These are phyloP conservation scores for Toxonevra muliebris DNA, from an alignment of 2,888 invertebrate genomes.

Conservation along the genomic window DNA sequence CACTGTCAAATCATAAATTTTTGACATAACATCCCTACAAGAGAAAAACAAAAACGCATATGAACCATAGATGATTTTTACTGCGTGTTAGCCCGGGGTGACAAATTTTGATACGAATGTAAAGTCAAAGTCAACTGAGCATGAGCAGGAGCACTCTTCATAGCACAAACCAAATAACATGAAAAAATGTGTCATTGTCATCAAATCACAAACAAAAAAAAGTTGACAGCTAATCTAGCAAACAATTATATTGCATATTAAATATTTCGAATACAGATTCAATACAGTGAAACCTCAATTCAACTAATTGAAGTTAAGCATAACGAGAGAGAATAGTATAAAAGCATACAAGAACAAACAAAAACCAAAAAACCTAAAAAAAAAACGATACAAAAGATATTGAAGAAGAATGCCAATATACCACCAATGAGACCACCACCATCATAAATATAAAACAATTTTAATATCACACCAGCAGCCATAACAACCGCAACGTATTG, in stretches of 20 bases:
- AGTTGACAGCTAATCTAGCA: constrained; percentile 59
- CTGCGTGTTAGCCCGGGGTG: neutral
- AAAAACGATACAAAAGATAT: constrained; percentile 4
- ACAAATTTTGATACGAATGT: neutral
- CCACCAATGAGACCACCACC: neutral
- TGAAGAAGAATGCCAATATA: neutral
- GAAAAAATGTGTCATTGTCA: constrained; percentile 52
- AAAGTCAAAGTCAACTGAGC: too few relatives aligned
- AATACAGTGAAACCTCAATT: constrained; percentile 19
- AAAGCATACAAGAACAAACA: neutral
- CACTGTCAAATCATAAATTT: constrained; percentile 57
- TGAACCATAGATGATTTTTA: too few relatives aligned
- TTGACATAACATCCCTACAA: constrained; percentile 30
- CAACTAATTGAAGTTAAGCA: constrained; percentile 56
- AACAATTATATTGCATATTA: constrained; percentile 48
- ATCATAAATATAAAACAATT: neutral
- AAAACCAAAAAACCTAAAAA: constrained; percentile 36
- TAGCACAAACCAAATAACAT: neutral
- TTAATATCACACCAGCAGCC: too few relatives aligned
- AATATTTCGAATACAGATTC: constrained; percentile 11
- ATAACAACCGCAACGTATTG: constrained; percentile 25
- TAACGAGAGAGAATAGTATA: constrained; percentile 36
- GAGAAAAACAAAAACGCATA: too few relatives aligned
- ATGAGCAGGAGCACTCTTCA: too few relatives aligned
- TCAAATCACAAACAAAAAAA: constrained; percentile 48